Conservation (phyloP, 2,113 vertebrate genomes). For the Puffinus mauretanicus region DNA sequence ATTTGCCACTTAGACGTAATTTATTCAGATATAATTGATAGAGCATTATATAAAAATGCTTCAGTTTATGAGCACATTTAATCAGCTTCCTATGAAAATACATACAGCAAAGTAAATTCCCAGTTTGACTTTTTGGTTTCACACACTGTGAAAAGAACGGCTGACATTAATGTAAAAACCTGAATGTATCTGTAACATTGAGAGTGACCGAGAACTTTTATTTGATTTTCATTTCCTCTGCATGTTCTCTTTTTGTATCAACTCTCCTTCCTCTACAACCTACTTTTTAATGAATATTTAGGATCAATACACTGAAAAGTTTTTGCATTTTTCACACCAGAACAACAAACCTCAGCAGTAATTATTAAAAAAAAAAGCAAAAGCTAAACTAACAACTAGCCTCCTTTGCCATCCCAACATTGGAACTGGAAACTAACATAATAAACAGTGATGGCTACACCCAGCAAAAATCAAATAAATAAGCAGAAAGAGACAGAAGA, state of each 20-base stretch:
- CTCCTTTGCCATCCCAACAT: background rate
- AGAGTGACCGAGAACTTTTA: background rate
- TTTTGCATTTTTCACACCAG: background rate
- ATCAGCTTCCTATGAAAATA: background rate
- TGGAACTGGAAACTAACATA: background rate
- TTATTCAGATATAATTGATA: background rate
- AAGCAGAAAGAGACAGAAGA: background rate
- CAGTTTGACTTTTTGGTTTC: background rate
- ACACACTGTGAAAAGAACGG: background rate
- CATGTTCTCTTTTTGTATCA: background rate
- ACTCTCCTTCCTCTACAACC: background rate
- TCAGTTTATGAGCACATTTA: background rate
- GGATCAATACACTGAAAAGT: background rate
- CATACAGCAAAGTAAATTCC: background rate
- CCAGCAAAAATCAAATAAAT: background rate
- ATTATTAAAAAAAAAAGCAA: background rate
- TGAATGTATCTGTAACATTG: background rate
- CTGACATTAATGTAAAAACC: background rate
- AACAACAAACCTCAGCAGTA: background rate
- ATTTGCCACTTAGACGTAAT: background rate
- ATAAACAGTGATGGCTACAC: background rate
- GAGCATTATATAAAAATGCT: background rate
- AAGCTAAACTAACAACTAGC: background rate
- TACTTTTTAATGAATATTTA: background rate
- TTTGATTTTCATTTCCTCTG: background rate